Conservation (phyloP, 2,113 vertebrate genomes). For the Kryptolebias marmoratus region DNA sequence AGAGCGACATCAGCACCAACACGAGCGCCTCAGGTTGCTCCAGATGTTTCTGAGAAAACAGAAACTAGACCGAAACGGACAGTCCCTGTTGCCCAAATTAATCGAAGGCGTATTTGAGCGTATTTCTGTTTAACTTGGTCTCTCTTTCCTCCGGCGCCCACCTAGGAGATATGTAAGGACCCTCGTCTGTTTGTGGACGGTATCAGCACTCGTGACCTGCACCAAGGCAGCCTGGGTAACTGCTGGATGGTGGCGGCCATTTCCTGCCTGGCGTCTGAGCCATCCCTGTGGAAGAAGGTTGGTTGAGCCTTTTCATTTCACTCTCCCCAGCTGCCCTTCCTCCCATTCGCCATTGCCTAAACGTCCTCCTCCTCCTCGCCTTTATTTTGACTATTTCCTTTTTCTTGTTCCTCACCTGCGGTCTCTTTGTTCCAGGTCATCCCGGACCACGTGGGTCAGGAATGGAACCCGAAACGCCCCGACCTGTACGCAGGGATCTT, state of each 20-base stretch:
- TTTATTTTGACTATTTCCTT: neutral
- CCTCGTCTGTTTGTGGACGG: conserved; percentile 85
- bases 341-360: too few relatives aligned
- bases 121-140: neutral
- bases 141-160: neutral
- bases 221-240: conserved; percentile 87
- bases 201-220: conserved; percentile 84
- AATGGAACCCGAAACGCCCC: conserved; percentile 81
- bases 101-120: too few relatives aligned
- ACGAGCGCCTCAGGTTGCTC: neutral
- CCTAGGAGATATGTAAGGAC: conserved; percentile 82
- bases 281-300: conserved; percentile 86
- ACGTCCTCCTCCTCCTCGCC: too few relatives aligned
- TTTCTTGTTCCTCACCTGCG: neutral
- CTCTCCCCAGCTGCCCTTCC: neutral
- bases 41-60: neutral
- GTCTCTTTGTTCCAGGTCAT: conserved; percentile 77
- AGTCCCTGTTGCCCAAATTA: too few relatives aligned
- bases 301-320: conserved; percentile 54
- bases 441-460: conserved; percentile 81
- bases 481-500: conserved; percentile 83
- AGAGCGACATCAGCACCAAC: neutral
- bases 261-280: conserved; percentile 83
- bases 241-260: conserved; percentile 88
- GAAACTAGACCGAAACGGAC: too few relatives aligned